These are phyloP conservation scores for Drosophila tanythrix DNA, from an alignment of 2,888 invertebrate genomes.

Conservation along the genomic window DNA sequence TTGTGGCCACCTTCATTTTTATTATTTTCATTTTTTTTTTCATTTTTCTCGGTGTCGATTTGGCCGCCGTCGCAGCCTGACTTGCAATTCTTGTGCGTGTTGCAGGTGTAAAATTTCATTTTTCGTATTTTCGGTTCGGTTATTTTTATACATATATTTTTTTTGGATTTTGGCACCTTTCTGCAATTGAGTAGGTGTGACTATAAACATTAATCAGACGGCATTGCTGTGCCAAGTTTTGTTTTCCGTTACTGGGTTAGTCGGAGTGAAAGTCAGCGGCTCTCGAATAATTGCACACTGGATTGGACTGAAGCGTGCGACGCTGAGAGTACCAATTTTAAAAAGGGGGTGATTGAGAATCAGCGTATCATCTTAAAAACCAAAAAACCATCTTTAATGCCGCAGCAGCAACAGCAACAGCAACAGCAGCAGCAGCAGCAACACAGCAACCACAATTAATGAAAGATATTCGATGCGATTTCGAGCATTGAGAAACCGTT, in stretches of 20 bases:
- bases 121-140: slow-evolving; percentile 4
- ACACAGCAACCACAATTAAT: slow-evolving; percentile 32
- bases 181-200: slow-evolving; percentile 67
- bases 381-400: slow-evolving; percentile 26
- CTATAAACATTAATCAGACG: slow-evolving; percentile 73
- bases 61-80: slow-evolving; percentile 48
- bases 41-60: slow-evolving; percentile 17
- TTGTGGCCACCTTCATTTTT: slow-evolving; percentile 28
- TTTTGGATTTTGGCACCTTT: slow-evolving; percentile 70
- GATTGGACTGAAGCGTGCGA: background rate
- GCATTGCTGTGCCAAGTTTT: slow-evolving; percentile 29
- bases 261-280: slow-evolving; percentile 55
- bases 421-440: background rate
- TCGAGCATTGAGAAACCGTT: slow-evolving; percentile 2
- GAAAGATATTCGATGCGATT: slow-evolving; percentile 34
- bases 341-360: slow-evolving; percentile 42
- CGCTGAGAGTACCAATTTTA: slow-evolving; percentile 43
- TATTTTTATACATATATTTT: slow-evolving; percentile 5
- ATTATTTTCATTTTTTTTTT: background rate
- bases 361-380: slow-evolving; percentile 23
- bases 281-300: slow-evolving; percentile 41
- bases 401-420: slow-evolving; percentile 4
- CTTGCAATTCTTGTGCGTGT: slow-evolving; percentile 67
- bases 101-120: slow-evolving; percentile 72
- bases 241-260: slow-evolving; percentile 57